Conservation (phyloP, 1,140 invertebrate genomes). For the Belonocnema kinseyi region DNA sequence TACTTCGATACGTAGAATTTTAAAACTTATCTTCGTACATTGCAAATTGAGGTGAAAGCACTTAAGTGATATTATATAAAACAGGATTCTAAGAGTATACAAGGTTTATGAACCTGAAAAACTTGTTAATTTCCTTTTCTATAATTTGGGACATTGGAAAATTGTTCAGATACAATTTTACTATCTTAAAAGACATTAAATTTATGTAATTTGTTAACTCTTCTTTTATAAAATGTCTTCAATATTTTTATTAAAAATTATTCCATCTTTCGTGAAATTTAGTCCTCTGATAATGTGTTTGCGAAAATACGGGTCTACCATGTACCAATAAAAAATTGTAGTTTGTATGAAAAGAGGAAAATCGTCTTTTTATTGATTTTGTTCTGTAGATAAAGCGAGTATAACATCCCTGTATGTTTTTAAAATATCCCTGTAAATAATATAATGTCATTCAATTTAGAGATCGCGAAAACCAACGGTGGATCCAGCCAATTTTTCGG, state of each 20-base stretch:
- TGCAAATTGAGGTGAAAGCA: too few species aligned
- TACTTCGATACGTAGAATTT: neutral
- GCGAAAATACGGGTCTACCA: conserved; percentile 21
- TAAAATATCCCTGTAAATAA: conserved; percentile 14
- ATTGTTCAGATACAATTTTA: conserved; percentile 12
- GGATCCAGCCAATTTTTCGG: too few species aligned
- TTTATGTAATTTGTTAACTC: neutral
- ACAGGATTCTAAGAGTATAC: too few species aligned
- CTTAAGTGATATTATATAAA: too few species aligned
- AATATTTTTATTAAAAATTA: neutral
- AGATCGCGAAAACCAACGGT: too few species aligned
- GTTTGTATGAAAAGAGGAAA: conserved; percentile 37
- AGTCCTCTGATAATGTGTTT: neutral
- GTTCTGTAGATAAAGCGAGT: conserved; percentile 33
- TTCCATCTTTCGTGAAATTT: neutral
- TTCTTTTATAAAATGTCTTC: neutral
- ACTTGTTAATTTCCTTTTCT: too few species aligned
- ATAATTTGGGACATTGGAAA: neutral
- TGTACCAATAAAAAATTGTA: conserved; percentile 35
- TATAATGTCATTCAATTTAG: too few species aligned
- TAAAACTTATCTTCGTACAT: neutral
- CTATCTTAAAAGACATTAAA: neutral
- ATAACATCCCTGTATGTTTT: conserved; percentile 25
- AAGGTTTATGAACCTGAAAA: too few species aligned
- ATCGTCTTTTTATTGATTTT: neutral